Conservation (phyloP, 2,888 invertebrate genomes). For the Cephonodes hylas region DNA sequence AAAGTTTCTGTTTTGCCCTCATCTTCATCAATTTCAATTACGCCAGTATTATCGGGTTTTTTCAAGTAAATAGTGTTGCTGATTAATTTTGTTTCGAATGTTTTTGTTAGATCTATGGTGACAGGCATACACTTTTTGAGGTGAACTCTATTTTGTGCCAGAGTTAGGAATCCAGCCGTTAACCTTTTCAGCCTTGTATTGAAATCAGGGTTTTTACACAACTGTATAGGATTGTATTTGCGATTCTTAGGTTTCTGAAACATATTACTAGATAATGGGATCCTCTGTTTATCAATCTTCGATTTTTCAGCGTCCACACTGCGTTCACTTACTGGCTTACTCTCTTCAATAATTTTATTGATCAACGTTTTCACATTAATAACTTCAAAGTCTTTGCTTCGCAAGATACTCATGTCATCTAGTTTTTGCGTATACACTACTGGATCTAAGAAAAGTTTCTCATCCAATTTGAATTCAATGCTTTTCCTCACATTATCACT, state of each 20-base stretch:
- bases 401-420: constrained; percentile 55
- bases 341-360: constrained; percentile 47
- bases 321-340: constrained; percentile 44
- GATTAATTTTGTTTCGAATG: constrained; percentile 59
- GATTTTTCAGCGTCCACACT: not conserved
- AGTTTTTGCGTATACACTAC: constrained; percentile 59
- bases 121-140: constrained; percentile 60
- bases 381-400: constrained; percentile 30
- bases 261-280: constrained; percentile 52
- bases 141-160: constrained; percentile 50
- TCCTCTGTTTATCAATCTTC: constrained; percentile 32
- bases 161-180: constrained; percentile 57
- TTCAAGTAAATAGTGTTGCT: constrained; percentile 55
- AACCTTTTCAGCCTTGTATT: constrained; percentile 65
- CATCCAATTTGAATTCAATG: constrained; percentile 48
- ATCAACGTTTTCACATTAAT: constrained; percentile 42
- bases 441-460: constrained; percentile 61
- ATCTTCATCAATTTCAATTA: constrained; percentile 15
- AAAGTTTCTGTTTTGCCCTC: constrained; percentile 30
- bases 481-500: constrained; percentile 11
- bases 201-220: constrained; percentile 74
- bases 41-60: constrained; percentile 17
- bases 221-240: constrained; percentile 57
- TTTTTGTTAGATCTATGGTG: constrained; percentile 64
- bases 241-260: constrained; percentile 59